Base-by-base conservation (phyloP, 35 echinoderm and acorn worm species). In the Lytechinus variegatus region DNA sequence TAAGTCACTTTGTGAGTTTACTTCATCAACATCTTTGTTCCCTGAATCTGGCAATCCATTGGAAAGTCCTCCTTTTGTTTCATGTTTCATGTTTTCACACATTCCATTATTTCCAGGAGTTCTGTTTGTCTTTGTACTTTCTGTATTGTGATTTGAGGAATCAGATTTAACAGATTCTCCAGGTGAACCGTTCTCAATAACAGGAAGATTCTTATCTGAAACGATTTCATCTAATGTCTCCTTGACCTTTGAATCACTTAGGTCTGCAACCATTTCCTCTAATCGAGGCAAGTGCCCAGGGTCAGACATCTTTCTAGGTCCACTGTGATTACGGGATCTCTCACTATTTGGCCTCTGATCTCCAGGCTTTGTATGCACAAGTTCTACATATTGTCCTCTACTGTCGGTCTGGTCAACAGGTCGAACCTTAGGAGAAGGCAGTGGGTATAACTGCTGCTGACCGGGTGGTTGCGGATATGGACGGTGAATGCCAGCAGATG, bases 181-280 rank as follows among this genome's bases (percentile, higher is more conserved):
- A 24, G 66, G 86, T 91, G 86, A 86, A n/a, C 21, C 87, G 54
- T 58, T 52, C 10, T 96, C 94, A 96, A 52, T 29, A 54, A 95
- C 88, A 56, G 88, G 72, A 95, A 79, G 61, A 3, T 33, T 19
- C 12, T 54, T 95, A 13, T 61, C 95, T 9, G 86, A 60, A 52
- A 95, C 95, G 14, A 58, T 92, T 66, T 61, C 87, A 13, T 95
- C 86, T 54, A 94, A 89, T 54, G 95, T 94, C n/a, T 86, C 95
- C 58, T 95, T 96, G 54, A 58, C 87, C 21, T 94, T 94, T 56
- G 96, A 93, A 60, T 97, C 97, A 29, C 97, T 96, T 10, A 98
- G 95, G 52, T 97, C 95, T 61, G 96, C 96, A 9, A 98, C 97
- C 97, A 98, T 97, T 93, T 98, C 97, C 86, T 98, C 97, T 19